Percentiles rank a stretch among this genome's conserved stretches.
Conservation (phyloP, 2,888 invertebrate genomes). For the Trissoscelio sp. region DNA sequence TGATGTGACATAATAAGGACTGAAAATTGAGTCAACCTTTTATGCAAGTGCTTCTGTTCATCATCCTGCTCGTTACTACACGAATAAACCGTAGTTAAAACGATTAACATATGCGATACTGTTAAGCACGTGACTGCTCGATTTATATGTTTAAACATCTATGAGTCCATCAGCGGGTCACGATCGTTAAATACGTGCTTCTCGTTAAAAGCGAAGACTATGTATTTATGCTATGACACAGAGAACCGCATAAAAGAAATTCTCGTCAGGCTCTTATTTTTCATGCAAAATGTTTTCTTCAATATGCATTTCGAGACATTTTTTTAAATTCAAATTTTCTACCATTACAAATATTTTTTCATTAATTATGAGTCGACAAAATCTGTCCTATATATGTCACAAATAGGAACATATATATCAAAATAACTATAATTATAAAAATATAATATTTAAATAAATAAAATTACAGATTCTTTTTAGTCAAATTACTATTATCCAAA, state of each 20-base stretch:
- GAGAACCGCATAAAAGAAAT: constrained; percentile 5
- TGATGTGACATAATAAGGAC: neutral
- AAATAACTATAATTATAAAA: too few relatives aligned
- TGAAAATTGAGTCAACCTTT: constrained; percentile 32
- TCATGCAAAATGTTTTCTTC: neutral
- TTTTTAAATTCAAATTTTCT: too few relatives aligned
- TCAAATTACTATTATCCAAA: too few relatives aligned
- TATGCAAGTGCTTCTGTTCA: constrained; percentile 29
- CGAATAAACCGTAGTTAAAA: constrained; percentile 38
- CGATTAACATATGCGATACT: constrained; percentile 48
- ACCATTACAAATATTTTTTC: too few relatives aligned
- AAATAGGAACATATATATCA: too few relatives aligned
- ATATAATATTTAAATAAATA: too few relatives aligned
- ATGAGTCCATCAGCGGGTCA: constrained; percentile 53
- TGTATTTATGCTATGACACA: constrained; percentile 20
- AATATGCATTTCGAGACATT: too few relatives aligned
- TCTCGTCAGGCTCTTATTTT: neutral
- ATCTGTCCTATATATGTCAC: too few relatives aligned
- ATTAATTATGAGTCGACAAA: too few relatives aligned
- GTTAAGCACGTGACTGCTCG: constrained; percentile 44
- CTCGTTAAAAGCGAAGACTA: constrained; percentile 40
- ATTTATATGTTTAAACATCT: constrained; percentile 51
- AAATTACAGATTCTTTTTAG: too few relatives aligned
- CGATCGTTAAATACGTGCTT: constrained; percentile 50
- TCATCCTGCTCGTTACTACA: constrained; percentile 42